Base-by-base conservation (phyloP, 2,888 invertebrate genomes). In the Formica aserva region DNA sequence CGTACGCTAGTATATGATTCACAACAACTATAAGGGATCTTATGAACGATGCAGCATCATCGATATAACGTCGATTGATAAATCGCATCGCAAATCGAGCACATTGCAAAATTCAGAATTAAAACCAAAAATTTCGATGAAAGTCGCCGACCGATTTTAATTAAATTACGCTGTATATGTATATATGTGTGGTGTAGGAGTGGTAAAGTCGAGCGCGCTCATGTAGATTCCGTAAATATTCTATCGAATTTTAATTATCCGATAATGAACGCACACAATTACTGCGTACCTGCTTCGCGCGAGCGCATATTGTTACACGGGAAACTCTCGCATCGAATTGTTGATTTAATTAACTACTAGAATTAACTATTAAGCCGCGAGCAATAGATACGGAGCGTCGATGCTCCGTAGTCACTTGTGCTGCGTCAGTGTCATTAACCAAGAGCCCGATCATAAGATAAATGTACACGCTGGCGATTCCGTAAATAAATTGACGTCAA, bases 401-500 rank as follows among this genome's bases (percentile, higher is more conserved):
- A 65, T 71, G n/a, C 55, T 66, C 57, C 35, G 62, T 29, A 41
- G 15, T 15, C 35, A 55, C 60, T 82, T 62, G 18, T 48, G 38
- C 35, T 22, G 1, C 41, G 38, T 72, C 55, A 67, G 38, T 29
- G 32, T 55, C 29, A 32, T 67, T 66, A 52, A 69, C 65, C 48
- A 15, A 62, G 48, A 26, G 32, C 2, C 55, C 63, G 72, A 74
- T 84, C 41, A 77, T 63, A 69, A 80, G 81, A 86, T 83, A 85
- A 62, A 52, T 62, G 38, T 80, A 57, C 63, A 82, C 63, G 45
- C 76, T 52, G 81, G 78, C 55, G 55, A 45, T 65, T 67, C 65
- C 66, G 55, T 26, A 26, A 29, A 65, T 76, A 48, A 62, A 89
- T 84, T 89, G 87, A 89, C 85, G 84, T 89, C 86, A 89, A 84